phyloP scores from a whole-genome alignment of 2,113 vertebrate genomes.

The Limnothrissa miodon region DNA sequence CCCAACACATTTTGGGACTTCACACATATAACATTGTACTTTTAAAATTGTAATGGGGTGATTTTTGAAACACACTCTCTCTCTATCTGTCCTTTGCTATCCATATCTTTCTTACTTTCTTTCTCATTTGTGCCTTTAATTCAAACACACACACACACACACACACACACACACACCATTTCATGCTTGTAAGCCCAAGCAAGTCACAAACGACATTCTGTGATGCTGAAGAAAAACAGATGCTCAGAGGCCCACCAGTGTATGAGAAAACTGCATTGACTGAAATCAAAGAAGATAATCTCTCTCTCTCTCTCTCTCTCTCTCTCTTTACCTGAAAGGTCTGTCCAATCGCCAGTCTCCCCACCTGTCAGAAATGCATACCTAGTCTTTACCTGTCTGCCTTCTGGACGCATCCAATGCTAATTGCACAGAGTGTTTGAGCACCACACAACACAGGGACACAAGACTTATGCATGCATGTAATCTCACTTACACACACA shows the following conservation, averaged over 20 bases:
- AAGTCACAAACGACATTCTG: not conserved
- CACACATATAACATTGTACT: too few species aligned
- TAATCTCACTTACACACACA: not conserved
- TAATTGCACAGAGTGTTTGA: not conserved
- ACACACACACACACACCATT: not conserved
- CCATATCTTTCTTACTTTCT: not conserved
- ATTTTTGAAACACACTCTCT: too few species aligned
- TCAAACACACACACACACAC: not conserved
- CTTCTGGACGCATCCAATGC: not conserved
- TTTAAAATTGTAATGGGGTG: too few species aligned
- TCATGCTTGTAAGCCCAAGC: not conserved
- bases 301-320: not conserved
- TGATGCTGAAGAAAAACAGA: not conserved
- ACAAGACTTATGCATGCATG: not conserved
- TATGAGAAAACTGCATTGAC: not conserved
- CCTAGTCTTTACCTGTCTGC: not conserved
- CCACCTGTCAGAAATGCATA: not conserved
- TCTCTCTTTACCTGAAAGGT: constrained; percentile 9
- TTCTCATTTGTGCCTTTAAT: not conserved
- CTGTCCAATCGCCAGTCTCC: not conserved
- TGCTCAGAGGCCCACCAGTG: not conserved
- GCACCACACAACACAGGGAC: not conserved
- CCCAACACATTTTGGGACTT: too few species aligned
- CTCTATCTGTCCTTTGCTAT: not conserved
- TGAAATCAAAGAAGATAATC: too few species aligned